A percentile compares a stretch with the other conserved stretches of the same genome.
These are phyloP conservation scores for Ursus arctos DNA, from an alignment of 2,113 vertebrate species.

Conservation along the genomic window DNA sequence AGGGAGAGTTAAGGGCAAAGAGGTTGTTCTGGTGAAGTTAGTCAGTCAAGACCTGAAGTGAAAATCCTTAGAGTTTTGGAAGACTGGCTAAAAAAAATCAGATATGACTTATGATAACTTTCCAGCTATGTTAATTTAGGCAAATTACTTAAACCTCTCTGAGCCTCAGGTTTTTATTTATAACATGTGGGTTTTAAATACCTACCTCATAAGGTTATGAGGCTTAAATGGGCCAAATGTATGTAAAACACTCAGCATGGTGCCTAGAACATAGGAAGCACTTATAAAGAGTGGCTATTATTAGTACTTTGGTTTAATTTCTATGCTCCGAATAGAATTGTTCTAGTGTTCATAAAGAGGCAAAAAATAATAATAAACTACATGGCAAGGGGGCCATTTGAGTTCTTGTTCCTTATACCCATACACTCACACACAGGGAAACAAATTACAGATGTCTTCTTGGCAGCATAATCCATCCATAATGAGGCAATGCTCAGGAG, in stretches of 20 bases:
- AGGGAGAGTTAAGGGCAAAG: neutral
- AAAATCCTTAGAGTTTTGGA: neutral
- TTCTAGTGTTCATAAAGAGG: neutral
- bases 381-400: neutral
- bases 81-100: neutral
- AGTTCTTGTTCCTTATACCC: neutral
- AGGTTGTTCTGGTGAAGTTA: constrained; percentile 4
- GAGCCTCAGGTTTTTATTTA: neutral
- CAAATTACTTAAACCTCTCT: neutral
- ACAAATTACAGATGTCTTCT: constrained; percentile 20
- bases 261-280: neutral
- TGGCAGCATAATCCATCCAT: neutral
- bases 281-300: neutral
- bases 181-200: constrained; percentile 26
- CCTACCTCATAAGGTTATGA: neutral
- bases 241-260: neutral
- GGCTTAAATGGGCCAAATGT: neutral
- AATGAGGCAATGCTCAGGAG: neutral
- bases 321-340: constrained; percentile 31
- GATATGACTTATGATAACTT: neutral
- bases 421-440: neutral
- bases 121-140: neutral
- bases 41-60: neutral
- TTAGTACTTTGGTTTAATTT: constrained; percentile 61
- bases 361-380: neutral